A percentile compares a stretch with the other conserved stretches of the same genome.
These are phyloP conservation scores for Exocentrus adspersus DNA, from an alignment of 2,888 invertebrate species.

Conservation along the genomic window DNA sequence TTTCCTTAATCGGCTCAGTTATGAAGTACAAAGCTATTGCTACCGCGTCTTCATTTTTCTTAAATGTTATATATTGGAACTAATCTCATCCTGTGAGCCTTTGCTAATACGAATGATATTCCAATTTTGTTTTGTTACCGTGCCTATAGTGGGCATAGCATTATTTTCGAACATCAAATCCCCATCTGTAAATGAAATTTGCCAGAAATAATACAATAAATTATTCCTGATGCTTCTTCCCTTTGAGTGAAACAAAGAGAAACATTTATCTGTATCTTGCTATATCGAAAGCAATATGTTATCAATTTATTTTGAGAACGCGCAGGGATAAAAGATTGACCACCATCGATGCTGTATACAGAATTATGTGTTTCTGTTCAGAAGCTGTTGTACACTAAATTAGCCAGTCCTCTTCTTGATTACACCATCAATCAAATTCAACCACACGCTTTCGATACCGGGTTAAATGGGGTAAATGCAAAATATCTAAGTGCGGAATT, in stretches of 20 bases:
- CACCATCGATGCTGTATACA: constrained; percentile 45
- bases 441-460: constrained; percentile 48
- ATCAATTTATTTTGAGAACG: constrained; percentile 41
- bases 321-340: constrained; percentile 45
- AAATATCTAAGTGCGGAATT: constrained; percentile 31
- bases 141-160: constrained; percentile 22
- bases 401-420: constrained; percentile 54
- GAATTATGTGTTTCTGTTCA: constrained; percentile 52
- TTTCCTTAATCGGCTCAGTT: background rate
- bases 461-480: constrained; percentile 35
- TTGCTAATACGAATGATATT: no score
- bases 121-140: background rate
- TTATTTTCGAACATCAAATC: constrained; percentile 24
- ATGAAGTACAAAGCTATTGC: no score
- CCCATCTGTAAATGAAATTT: constrained; percentile 23
- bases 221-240: constrained; percentile 36
- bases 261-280: constrained; percentile 39
- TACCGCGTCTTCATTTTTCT: no score
- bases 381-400: constrained; percentile 51
- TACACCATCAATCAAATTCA: constrained; percentile 58
- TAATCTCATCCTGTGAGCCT: no score
- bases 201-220: constrained; percentile 36
- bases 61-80: no score
- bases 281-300: constrained; percentile 40
- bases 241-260: constrained; percentile 41